phyloP scores from a whole-genome alignment of 2,797 vertebrate species.

The Mionectes olivaceus region DNA sequence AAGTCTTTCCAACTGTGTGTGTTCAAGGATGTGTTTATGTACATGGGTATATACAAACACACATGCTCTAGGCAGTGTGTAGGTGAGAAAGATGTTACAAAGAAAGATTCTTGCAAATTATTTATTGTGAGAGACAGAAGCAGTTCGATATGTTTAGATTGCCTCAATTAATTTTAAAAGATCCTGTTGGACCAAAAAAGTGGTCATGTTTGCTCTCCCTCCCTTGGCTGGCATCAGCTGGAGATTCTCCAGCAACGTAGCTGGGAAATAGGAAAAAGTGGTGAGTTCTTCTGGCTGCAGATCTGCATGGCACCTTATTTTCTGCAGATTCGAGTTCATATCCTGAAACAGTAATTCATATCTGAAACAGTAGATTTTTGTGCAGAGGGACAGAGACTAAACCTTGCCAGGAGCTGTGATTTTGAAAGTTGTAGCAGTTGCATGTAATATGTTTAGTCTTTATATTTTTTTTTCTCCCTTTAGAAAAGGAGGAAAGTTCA shows the following conservation, averaged over 20 bases:
- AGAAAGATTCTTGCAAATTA: constrained; percentile 19
- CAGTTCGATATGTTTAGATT: background rate
- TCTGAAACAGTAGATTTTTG: background rate
- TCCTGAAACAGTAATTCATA: background rate
- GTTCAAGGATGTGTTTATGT: background rate
- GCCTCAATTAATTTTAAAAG: background rate
- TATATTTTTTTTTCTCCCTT: background rate
- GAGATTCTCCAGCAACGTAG: background rate
- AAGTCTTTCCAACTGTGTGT: constrained; percentile 9
- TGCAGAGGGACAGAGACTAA: background rate
- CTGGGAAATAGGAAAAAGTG: background rate
- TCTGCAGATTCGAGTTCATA: background rate
- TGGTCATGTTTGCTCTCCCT: background rate
- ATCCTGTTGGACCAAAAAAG: background rate
- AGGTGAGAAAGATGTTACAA: constrained; percentile 24
- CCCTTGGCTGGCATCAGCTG: background rate
- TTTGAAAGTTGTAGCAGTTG: background rate
- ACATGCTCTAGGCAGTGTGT: background rate
- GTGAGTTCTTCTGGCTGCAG: background rate
- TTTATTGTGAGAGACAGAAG: background rate
- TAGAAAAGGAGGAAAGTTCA: constrained; percentile 18
- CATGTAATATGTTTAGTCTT: background rate
- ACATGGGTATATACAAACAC: background rate
- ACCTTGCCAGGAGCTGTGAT: background rate
- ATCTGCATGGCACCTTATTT: background rate